These are phyloP conservation scores for Chelon auratus DNA, from an alignment of 2,797 vertebrate genomes.

Conservation along the genomic window DNA sequence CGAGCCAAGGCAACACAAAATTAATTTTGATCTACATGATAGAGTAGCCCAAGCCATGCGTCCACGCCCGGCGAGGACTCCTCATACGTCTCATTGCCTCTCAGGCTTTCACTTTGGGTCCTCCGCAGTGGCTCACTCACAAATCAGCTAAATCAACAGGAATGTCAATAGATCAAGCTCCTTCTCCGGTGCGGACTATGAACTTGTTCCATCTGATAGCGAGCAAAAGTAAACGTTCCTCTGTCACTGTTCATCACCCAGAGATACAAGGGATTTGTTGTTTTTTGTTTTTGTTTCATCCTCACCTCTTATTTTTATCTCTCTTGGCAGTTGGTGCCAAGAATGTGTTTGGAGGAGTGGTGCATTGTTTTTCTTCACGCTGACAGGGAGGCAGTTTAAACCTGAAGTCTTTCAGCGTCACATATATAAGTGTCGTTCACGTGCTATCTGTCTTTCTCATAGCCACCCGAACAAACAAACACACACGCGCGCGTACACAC, in stretches of 20 bases:
- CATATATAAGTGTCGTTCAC: conserved; percentile 5
- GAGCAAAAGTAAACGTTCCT: conserved; percentile 55
- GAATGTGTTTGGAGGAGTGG: conserved; percentile 48
- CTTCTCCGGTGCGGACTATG: conserved; percentile 6
- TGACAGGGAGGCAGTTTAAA: conserved; percentile 56
- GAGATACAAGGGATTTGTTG: conserved; percentile 40
- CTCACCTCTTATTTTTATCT: conserved; percentile 46
- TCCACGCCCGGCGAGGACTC: conserved; percentile 55
- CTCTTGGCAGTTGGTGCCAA: conserved; percentile 49
- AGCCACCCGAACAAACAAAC: not conserved
- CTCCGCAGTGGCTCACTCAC: conserved; percentile 18
- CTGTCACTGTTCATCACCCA: conserved; percentile 38
- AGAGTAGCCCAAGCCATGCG: conserved; percentile 46
- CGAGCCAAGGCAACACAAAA: conserved; percentile 60
- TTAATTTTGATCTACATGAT: conserved; percentile 71
- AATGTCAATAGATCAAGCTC: conserved; percentile 32
- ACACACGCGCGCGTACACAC: not conserved
- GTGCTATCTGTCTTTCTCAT: not conserved
- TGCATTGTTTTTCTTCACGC: conserved; percentile 59
- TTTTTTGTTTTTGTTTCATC: conserved; percentile 39
- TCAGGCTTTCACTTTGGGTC: conserved; percentile 7
- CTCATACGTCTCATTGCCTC: conserved; percentile 12
- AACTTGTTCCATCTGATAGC: conserved; percentile 54
- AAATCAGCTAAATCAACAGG: conserved; percentile 22
- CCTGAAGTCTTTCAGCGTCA: conserved; percentile 37